These are phyloP conservation scores for Xenopus petersii DNA, from an alignment of 2,797 vertebrate genomes.

Conservation along the genomic window DNA sequence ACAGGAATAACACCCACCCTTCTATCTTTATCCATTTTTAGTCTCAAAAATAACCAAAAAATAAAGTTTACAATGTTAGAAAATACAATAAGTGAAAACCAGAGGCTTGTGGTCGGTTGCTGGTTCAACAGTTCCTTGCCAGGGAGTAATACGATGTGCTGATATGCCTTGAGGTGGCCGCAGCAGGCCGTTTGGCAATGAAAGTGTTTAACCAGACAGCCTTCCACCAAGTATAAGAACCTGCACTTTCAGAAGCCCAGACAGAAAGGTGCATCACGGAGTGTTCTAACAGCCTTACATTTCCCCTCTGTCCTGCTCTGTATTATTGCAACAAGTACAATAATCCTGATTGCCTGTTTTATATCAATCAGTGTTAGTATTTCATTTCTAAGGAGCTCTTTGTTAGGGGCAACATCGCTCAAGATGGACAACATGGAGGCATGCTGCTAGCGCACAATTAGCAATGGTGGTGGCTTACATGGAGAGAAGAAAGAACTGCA, in stretches of 20 bases:
- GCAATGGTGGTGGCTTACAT: no score
- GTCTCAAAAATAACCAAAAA: slow-evolving; percentile 42
- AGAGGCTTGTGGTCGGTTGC: slow-evolving; percentile 53
- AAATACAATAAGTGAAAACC: slow-evolving; percentile 54
- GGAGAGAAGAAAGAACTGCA: slow-evolving; percentile 37
- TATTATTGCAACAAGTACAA: slow-evolving; percentile 61
- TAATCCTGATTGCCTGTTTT: slow-evolving; percentile 57
- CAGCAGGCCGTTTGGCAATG: neutral
- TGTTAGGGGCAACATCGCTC: slow-evolving; percentile 51
- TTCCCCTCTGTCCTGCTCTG: slow-evolving; percentile 50
- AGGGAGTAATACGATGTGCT: neutral
- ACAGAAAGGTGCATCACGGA: slow-evolving; percentile 54
- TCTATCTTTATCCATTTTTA: slow-evolving; percentile 24
- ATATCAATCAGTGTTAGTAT: slow-evolving; percentile 57
- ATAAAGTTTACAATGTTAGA: slow-evolving; percentile 61
- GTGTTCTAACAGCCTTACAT: slow-evolving; percentile 70
- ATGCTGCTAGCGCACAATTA: no score
- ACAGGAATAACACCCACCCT: slow-evolving; percentile 3
- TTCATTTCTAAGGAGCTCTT: slow-evolving; percentile 61
- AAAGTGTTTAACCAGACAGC: slow-evolving; percentile 18
- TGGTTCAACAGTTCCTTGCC: slow-evolving; percentile 10
- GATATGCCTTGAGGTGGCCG: neutral
- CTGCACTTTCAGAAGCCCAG: slow-evolving; percentile 55
- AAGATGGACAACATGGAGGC: no score
- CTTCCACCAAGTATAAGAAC: slow-evolving; percentile 50